Evolutionary conservation across 2,113 vertebrate species (phyloP), one percentile per base, ranked within the genome.

Genomic region (Pseudolaguvia tuberculata): DNA sequence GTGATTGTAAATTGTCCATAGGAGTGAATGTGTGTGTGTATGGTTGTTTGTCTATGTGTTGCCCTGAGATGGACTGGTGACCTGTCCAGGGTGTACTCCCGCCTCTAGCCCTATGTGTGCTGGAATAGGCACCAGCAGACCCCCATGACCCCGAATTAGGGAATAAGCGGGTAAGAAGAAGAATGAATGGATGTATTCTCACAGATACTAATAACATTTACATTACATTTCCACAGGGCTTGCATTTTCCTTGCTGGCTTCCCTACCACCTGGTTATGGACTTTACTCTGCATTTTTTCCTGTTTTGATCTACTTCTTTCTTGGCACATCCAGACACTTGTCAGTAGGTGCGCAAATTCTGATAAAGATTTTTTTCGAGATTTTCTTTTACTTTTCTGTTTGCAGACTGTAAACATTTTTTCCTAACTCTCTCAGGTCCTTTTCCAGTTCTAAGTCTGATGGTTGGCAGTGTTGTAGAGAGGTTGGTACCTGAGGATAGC

Each of bases 281-380:
- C 87, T 99, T 51, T 99, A 95, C 72, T 86, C 95, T 0, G 96
- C 93, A 8, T 98, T 98, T 87, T 99, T 96, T 78, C 95, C 96
- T 4, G 78, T 92, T 0, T 10, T 98, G 69, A 79, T 89, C 50
- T 99, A 99, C 85, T 95, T 98, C 84, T 91, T 99, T 84, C 86
- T 99, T 51, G 96, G 96, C 59, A 97, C 96, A 62, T 99, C 96
- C 8, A 92, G 88, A 82, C 96, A 99, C 81, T 95, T 98, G 86
- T 95, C 96, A 80, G 94, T 91, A 8, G 96, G 96, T 99, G 86
- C 92, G 95, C 10, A 12, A 15, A 10, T 27, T 5, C 21, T 48
- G 23, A 25, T 48, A n/a, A n/a, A n/a, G n/a, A n/a, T n/a, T n/a
- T n/a, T n/a, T n/a, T n/a, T n/a, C n/a, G n/a, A n/a, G n/a, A n/a